These are phyloP conservation scores for Callosobruchus maculatus DNA, from an alignment of 2,888 invertebrate species.

Conservation along the genomic window DNA sequence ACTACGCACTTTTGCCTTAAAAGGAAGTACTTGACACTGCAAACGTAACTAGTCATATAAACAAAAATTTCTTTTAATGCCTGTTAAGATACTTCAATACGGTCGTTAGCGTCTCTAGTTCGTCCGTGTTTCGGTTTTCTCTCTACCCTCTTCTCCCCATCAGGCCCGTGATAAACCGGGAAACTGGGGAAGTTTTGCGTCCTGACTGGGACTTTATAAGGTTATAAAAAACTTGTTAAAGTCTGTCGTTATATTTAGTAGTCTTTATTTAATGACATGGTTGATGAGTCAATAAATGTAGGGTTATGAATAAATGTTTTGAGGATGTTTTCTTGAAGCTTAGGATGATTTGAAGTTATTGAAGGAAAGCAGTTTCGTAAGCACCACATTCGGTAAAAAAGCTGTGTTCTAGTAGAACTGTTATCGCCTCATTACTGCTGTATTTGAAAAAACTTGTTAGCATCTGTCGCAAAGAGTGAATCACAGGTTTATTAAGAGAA, in stretches of 20 bases:
- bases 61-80: not conserved
- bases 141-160: not conserved
- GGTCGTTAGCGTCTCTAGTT: not conserved
- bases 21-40: no score
- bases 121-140: not conserved
- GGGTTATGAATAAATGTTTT: not conserved
- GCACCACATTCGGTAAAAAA: no score
- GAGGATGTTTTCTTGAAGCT: not conserved
- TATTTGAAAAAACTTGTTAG: no score
- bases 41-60: no score
- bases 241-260: not conserved
- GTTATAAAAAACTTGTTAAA: not conserved
- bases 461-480: no score
- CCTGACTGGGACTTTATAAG: not conserved
- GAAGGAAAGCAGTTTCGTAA: no score
- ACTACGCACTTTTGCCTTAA: no score
- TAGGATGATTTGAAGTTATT: no score
- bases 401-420: no score
- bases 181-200: not conserved
- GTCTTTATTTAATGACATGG: not conserved
- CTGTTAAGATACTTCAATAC: not conserved
- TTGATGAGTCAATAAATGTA: not conserved
- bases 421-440: no score
- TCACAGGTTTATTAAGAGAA: no score
- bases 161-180: not conserved